Percentiles rank a stretch among this genome's conserved stretches.
phyloP scores from a whole-genome alignment of 1,140 invertebrate genomes.

The Aphis craccivora region DNA sequence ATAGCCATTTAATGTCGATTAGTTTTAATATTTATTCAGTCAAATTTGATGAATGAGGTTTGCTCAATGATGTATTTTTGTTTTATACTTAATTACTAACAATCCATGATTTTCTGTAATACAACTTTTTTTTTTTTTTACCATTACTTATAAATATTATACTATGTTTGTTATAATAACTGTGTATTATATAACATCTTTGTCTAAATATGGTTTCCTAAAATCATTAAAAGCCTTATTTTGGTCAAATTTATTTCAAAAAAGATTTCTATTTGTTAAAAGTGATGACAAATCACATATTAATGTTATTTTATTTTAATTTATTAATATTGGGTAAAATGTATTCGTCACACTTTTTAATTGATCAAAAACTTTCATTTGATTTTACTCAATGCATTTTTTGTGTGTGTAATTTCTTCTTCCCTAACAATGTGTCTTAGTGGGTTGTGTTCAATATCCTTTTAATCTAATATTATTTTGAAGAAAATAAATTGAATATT shows the following conservation, averaged over 20 bases:
- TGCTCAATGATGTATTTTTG: slow-evolving; percentile 37
- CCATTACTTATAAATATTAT: neutral
- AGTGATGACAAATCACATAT: neutral
- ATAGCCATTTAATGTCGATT: neutral
- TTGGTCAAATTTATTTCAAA: neutral
- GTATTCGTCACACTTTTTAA: neutral
- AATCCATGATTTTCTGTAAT: slow-evolving; percentile 11
- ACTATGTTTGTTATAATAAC: neutral
- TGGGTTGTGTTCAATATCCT: neutral
- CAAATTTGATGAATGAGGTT: slow-evolving; percentile 8
- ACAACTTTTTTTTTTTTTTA: neutral
- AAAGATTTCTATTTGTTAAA: neutral
- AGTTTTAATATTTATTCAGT: slow-evolving; percentile 26
- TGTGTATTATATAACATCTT: neutral
- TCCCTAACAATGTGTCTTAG: neutral
- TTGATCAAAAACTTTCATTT: neutral
- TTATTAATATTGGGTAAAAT: too few species aligned
- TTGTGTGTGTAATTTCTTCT: neutral
- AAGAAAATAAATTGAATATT: neutral
- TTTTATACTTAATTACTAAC: slow-evolving; percentile 36
- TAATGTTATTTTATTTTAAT: neutral
- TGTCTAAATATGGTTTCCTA: neutral
- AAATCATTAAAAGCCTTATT: neutral
- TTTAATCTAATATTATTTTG: neutral
- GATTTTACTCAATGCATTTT: neutral